Evolutionary conservation across 2,113 vertebrate genomes (phyloP).

Genomic region (Psittacara wagleri): DNA sequence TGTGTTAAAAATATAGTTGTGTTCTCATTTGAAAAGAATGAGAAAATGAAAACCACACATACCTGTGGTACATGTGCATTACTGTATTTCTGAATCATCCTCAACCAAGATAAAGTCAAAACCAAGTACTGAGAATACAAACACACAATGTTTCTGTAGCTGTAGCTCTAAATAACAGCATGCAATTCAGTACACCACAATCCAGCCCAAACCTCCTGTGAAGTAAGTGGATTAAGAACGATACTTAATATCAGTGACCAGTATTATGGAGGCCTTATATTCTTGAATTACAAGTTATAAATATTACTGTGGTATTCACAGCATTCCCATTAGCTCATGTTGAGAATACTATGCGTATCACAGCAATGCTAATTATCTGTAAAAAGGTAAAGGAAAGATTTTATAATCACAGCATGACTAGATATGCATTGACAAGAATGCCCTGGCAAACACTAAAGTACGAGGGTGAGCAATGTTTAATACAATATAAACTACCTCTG

Average conservation of each 20-base stretch:
- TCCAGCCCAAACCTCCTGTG: neutral
- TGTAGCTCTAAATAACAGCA: neutral
- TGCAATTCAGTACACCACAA: neutral
- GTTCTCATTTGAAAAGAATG: neutral
- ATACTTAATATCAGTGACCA: neutral
- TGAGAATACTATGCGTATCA: neutral
- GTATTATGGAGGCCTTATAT: neutral
- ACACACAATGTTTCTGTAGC: neutral
- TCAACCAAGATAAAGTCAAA: neutral
- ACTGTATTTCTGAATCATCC: neutral
- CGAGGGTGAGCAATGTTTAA: neutral
- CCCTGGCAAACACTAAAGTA: neutral
- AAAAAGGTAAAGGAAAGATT: neutral
- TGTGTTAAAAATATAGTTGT: neutral
- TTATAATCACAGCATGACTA: neutral
- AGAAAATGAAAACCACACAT: neutral
- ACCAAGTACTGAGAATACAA: neutral
- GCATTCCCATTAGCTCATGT: neutral
- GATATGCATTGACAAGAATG: neutral
- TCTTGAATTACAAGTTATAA: neutral
- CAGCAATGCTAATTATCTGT: neutral
- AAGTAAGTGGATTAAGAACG: neutral
- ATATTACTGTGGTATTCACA: constrained; percentile 1
- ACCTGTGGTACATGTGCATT: neutral
- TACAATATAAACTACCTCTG: neutral